phyloP scores from a whole-genome alignment of 64 coral and sea anemone genomes.

The Stichodactyla helianthus region DNA sequence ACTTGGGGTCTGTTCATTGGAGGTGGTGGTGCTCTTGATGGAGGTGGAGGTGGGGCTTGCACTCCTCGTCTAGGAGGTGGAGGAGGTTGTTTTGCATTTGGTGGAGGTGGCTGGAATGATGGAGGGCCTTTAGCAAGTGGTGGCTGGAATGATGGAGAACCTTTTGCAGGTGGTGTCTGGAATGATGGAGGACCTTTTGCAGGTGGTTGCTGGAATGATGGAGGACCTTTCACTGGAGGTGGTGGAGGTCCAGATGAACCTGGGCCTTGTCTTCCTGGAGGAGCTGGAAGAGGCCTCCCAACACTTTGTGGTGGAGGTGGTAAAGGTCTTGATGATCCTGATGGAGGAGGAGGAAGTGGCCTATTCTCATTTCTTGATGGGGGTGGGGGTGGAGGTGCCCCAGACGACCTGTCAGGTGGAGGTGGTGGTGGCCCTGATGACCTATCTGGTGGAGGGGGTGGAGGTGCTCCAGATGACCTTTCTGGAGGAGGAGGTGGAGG shows the following conservation, averaged over 20 bases:
- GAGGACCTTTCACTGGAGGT: neutral
- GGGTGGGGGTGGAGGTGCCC: constrained; percentile 47
- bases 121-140: neutral
- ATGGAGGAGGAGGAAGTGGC: constrained; percentile 24
- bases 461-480: constrained; percentile 25
- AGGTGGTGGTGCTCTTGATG: constrained; percentile 6
- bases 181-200: constrained; percentile 20
- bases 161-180: neutral
- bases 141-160: neutral
- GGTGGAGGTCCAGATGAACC: constrained; percentile 45
- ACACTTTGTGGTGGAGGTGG: constrained; percentile 15
- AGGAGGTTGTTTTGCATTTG: neutral
- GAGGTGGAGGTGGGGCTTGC: constrained; percentile 28
- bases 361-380: neutral
- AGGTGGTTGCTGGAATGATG: neutral
- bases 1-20: constrained; percentile 32
- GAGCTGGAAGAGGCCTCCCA: constrained; percentile 30
- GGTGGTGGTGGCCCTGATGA: constrained; percentile 50
- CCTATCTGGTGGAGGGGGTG: constrained; percentile 61
- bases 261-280: neutral
- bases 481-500: constrained; percentile 41
- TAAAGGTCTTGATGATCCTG: constrained; percentile 6
- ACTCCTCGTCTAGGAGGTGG: constrained; percentile 31
- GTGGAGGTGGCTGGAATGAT: constrained; percentile 10
- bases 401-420: constrained; percentile 42